These are phyloP conservation scores for Dione vanillae DNA, from an alignment of 2,888 invertebrate species.

Conservation along the genomic window DNA sequence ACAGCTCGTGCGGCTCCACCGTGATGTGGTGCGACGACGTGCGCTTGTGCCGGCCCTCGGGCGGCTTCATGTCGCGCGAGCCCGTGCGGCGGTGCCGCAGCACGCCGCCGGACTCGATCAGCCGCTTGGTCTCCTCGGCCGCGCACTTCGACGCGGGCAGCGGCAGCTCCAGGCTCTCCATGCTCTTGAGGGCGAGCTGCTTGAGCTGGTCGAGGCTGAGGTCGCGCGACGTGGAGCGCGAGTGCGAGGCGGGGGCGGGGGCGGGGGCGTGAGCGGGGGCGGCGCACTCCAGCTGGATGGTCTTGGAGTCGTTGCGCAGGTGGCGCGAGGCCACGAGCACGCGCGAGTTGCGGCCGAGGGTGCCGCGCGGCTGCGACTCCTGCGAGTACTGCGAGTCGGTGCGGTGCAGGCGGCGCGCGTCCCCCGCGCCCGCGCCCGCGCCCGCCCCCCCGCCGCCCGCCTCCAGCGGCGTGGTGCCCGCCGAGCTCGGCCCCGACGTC, in stretches of 20 bases:
- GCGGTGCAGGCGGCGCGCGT: constrained; percentile 65
- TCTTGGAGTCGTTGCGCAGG: constrained; percentile 86
- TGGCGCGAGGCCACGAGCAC: constrained; percentile 82
- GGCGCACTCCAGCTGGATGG: constrained; percentile 74
- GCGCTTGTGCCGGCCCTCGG: constrained; percentile 71
- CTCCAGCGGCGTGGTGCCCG: constrained; percentile 69
- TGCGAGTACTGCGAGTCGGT: constrained; percentile 77
- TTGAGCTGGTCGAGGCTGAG: constrained; percentile 77
- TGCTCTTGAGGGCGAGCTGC: constrained; percentile 76
- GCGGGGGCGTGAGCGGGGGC: constrained; percentile 58
- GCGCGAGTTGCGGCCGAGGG: constrained; percentile 63
- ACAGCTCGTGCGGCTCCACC: constrained; percentile 71
- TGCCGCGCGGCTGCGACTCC: constrained; percentile 57
- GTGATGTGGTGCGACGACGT: constrained; percentile 80
- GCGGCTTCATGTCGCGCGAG: constrained; percentile 80
- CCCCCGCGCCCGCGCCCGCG: constrained; percentile 64
- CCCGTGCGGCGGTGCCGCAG: constrained; percentile 85
- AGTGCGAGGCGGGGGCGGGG: constrained; percentile 65
- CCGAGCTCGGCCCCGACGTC: constrained; percentile 73
- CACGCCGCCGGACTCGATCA: constrained; percentile 71
- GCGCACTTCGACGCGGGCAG: constrained; percentile 55
- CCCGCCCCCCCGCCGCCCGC: constrained; percentile 42
- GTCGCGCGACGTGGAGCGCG: constrained; percentile 81
- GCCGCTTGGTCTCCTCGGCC: constrained; percentile 78
- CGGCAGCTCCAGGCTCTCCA: constrained; percentile 73